phyloP scores from a whole-genome alignment of 2,888 invertebrate genomes.

The Limnephilus rhombicus region DNA sequence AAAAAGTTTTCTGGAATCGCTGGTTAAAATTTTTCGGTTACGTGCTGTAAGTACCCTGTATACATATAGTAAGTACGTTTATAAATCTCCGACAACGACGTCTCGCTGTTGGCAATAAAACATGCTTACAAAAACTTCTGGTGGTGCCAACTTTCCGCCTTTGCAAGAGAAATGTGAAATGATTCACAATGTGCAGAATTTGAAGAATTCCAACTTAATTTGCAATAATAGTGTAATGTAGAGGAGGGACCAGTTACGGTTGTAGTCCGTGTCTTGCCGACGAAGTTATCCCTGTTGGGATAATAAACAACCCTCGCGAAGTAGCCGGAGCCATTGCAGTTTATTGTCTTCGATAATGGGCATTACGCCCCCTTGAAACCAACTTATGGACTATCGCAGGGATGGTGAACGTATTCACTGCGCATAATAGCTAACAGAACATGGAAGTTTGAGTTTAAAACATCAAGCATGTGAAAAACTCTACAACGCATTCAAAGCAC shows the following conservation, averaged over 20 bases:
- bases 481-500: no score
- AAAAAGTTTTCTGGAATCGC: no score
- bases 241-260: background rate
- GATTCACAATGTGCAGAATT: background rate
- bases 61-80: no score
- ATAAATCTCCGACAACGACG: no score
- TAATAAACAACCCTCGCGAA: background rate
- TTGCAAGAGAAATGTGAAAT: background rate
- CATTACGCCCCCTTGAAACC: background rate
- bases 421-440: background rate
- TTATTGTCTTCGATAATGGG: background rate
- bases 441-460: no score
- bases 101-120: no score
- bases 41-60: no score
- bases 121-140: background rate
- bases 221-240: background rate
- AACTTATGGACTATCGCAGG: background rate
- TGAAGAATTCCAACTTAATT: background rate
- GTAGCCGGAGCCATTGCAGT: constrained; percentile 5
- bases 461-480: no score
- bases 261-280: background rate
- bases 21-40: no score
- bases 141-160: background rate
- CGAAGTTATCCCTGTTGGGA: background rate
- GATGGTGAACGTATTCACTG: background rate